Evolutionary conservation across 2,888 invertebrate genomes (phyloP), one percentile per base, ranked within the genome.

Genomic region (Elegia similella): DNA sequence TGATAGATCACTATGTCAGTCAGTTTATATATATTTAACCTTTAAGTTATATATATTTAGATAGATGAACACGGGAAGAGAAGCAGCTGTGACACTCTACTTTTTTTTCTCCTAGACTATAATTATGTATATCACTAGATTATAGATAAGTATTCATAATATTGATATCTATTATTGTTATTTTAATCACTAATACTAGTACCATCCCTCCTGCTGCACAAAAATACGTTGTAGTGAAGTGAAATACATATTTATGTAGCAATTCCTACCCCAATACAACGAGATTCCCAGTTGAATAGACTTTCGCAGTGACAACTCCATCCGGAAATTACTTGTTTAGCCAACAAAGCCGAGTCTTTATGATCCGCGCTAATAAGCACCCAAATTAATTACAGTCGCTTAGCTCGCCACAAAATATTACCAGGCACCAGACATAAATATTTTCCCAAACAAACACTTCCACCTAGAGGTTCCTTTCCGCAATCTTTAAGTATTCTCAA

Each of bases 301-400:
- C 8, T 46, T 46, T 29, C 1, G 17, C 12, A 2, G 23, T 12
- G 23, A 29, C 2, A 46, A 30, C 42, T 52, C 23, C 10, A 16
- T 16, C 42, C 30, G 29, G 29, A 38, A 43, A 42, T 23, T 15
- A 32, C 53, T 43, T 30, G 15, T 54, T 42, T 32, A n/a, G 12
- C 43, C 43, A 44, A 43, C 43, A 30, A 54, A 53, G 43, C 8
- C 23, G 13, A n/a, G n/a, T 29, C 43, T 54, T 44, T 16, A 32
- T 13, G 30, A 32, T 30, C 30, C 43, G 13, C 30, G 43, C 43
- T 54, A 54, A 54, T 54, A 43, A 54, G 15, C 10, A 15, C 15
- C 7, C 44, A 29, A 54, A 43, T 43, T 54, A 54, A 54, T 54
- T 30, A 12, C 30, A 30, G 53, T 12, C 30, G 15, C 29, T 54